Percentiles rank a stretch among this genome's conserved stretches.
phyloP scores from a whole-genome alignment of 64 coral and sea anemone species.

The Montipora foliosa region DNA sequence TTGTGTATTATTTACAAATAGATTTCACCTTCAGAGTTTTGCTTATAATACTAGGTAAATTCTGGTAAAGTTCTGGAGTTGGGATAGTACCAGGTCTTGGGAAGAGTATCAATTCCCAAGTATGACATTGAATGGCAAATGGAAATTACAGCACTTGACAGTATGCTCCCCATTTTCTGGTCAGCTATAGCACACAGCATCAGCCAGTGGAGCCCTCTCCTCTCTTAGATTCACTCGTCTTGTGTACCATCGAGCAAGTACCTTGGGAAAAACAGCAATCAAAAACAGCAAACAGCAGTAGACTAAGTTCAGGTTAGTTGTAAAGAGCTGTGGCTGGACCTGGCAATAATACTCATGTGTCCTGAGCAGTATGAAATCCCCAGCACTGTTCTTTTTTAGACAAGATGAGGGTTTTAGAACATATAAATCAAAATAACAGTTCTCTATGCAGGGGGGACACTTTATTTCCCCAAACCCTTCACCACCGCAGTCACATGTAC shows the following conservation, averaged over 20 bases:
- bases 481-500: conserved; percentile 68
- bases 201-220: not conserved
- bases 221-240: conserved; percentile 20
- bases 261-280: conserved; percentile 64
- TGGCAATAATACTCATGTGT: conserved; percentile 10
- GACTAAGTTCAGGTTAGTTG: conserved; percentile 46
- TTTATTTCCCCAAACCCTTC: conserved; percentile 80
- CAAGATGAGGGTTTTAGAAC: conserved; percentile 58
- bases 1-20: no score
- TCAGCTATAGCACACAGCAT: conserved; percentile 73
- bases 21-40: no score
- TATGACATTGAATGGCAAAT: no score
- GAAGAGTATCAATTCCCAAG: no score
- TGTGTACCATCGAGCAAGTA: conserved; percentile 61
- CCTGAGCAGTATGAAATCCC: conserved; percentile 18
- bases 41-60: no score
- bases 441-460: conserved; percentile 63
- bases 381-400: conserved; percentile 35
- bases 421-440: conserved; percentile 70
- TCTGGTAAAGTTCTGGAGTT: no score
- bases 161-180: conserved; percentile 32
- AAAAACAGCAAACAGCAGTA: conserved; percentile 48
- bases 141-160: conserved; percentile 58
- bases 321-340: conserved; percentile 53
- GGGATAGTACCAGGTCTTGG: no score